phyloP scores from a whole-genome alignment of 1,140 invertebrate species.

The Acromyrmex heyeri region DNA sequence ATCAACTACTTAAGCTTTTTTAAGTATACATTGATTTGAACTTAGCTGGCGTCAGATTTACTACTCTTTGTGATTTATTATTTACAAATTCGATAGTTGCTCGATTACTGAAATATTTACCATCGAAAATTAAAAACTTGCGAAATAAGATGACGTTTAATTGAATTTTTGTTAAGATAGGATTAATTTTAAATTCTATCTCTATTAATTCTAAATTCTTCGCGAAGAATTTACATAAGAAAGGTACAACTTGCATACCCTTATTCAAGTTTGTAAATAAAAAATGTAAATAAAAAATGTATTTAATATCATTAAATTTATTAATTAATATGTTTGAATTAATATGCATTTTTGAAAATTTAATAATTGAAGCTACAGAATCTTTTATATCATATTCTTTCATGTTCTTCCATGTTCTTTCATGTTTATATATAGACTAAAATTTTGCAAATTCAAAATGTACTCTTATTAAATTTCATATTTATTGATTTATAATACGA shows the following conservation, averaged over 20 bases:
- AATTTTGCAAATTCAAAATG: neutral
- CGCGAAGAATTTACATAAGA: neutral
- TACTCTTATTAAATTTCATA: neutral
- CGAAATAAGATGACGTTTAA: neutral
- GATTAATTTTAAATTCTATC: neutral
- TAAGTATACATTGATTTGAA: neutral
- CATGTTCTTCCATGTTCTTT: neutral
- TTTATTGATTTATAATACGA: conserved; percentile 10
- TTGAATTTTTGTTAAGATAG: neutral
- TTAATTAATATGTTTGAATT: neutral
- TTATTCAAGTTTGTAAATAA: neutral
- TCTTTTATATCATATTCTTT: neutral
- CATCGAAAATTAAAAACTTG: neutral
- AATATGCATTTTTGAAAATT: neutral
- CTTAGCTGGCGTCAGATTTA: neutral
- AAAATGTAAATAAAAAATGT: neutral
- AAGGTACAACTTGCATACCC: neutral
- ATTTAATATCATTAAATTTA: neutral
- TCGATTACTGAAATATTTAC: conserved; percentile 16
- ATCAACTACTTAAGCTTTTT: conserved; percentile 1
- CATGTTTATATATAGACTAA: neutral
- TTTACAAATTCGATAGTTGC: conserved; percentile 7
- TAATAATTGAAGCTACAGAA: neutral
- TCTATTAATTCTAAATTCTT: neutral
- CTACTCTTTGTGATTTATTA: neutral